A percentile compares a stretch with the other conserved stretches of the same genome.
These are phyloP conservation scores for Scaptomyza flava DNA, from an alignment of 2,888 invertebrate genomes.

Conservation along the genomic window DNA sequence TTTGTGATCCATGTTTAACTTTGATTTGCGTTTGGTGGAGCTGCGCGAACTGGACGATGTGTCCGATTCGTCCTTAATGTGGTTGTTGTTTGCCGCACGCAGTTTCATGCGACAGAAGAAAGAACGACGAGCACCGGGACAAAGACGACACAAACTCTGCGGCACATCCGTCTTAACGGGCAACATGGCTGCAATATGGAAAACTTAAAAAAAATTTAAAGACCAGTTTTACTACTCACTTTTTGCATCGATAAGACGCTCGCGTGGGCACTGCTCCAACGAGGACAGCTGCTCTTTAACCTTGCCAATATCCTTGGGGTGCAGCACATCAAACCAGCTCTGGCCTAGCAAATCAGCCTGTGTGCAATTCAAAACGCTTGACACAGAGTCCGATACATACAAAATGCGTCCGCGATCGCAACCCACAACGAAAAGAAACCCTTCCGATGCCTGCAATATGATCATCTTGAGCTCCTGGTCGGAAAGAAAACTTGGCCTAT, in stretches of 20 bases:
- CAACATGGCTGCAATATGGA: conserved; percentile 89
- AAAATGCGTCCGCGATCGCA: conserved; percentile 96
- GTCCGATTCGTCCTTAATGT: conserved; percentile 89
- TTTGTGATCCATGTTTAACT: conserved; percentile 88
- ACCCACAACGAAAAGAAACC: conserved; percentile 96
- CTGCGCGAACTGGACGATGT: conserved; percentile 84
- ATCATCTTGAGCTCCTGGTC: conserved; percentile 94
- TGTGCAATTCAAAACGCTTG: conserved; percentile 91
- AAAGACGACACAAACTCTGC: conserved; percentile 90
- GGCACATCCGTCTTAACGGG: conserved; percentile 94
- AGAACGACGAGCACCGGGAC: conserved; percentile 95
- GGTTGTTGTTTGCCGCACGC: conserved; percentile 86
- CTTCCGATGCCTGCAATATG: conserved; percentile 93
- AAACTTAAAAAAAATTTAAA: background rate
- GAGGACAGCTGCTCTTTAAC: conserved; percentile 97
- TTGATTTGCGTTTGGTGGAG: conserved; percentile 88
- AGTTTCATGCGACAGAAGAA: conserved; percentile 98
- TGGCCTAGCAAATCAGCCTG: conserved; percentile 95
- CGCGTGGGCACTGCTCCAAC: conserved; percentile 94
- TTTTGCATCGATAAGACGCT: conserved; percentile 95
- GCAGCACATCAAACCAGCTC: conserved; percentile 96
- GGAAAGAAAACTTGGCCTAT: conserved; percentile 92
- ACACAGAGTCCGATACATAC: conserved; percentile 95
- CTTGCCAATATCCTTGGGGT: conserved; percentile 97
- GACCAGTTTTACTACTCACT: conserved; percentile 86